A percentile compares a stretch with the other conserved stretches of the same genome.
These are phyloP conservation scores for Carapus acus DNA, from an alignment of 2,797 vertebrate species.

Conservation along the genomic window DNA sequence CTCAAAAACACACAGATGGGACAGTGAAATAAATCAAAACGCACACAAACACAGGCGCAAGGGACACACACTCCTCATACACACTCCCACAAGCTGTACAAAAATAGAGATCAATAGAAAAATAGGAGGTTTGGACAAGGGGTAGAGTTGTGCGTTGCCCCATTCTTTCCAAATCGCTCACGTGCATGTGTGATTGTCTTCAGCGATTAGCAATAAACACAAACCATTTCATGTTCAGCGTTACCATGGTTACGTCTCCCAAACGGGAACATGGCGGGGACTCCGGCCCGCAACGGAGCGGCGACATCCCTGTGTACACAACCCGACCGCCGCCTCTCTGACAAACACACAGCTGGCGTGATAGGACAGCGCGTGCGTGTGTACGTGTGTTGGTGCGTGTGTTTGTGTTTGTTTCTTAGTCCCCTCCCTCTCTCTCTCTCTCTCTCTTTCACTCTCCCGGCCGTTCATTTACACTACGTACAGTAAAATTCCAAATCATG, in stretches of 20 bases:
- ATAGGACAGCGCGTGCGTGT: not conserved
- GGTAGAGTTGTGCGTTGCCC: constrained; percentile 27
- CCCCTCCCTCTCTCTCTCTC: constrained; percentile 1
- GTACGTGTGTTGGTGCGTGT: constrained; percentile 3
- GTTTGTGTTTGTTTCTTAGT: not conserved
- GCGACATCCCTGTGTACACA: constrained; percentile 20
- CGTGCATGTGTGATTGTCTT: constrained; percentile 10
- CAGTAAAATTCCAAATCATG: constrained; percentile 7
- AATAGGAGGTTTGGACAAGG: constrained; percentile 63
- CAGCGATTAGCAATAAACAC: not conserved
- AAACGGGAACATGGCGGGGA: constrained; percentile 1
- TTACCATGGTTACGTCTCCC: constrained; percentile 6
- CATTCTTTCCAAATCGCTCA: constrained; percentile 2
- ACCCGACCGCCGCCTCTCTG: constrained; percentile 22
- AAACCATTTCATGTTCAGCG: constrained; percentile 5
- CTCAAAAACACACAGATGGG: constrained; percentile 32
- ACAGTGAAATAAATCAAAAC: constrained; percentile 41
- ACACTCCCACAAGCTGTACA: constrained; percentile 58
- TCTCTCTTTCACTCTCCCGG: too few relatives aligned
- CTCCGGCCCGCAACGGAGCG: not conserved
- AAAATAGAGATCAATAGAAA: constrained; percentile 74
- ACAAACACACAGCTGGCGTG: constrained; percentile 29
- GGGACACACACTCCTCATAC: constrained; percentile 34
- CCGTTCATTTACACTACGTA: constrained; percentile 20
- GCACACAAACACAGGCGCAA: constrained; percentile 6